Evolutionary conservation across 1,140 invertebrate species (phyloP).

Genomic region (Tetraneura akinire): DNA sequence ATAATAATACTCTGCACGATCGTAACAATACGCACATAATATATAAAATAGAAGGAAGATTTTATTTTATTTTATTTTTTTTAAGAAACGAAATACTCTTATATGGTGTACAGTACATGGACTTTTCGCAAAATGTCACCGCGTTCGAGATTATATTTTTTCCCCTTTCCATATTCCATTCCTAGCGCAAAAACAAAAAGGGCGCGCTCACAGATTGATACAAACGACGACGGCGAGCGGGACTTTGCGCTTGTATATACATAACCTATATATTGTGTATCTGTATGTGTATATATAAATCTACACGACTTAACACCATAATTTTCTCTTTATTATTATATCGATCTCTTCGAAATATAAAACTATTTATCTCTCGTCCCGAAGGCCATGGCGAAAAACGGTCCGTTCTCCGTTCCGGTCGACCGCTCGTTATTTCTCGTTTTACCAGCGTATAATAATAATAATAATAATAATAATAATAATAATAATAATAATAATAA

Average conservation of each 20-base stretch:
- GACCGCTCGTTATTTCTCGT: conserved; percentile 28
- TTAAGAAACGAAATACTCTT: no score
- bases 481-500: no score
- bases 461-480: no score
- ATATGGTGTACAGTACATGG: no score
- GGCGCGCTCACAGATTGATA: neutral
- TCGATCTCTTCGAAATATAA: conserved; percentile 25
- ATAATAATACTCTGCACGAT: no score
- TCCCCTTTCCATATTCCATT: neutral
- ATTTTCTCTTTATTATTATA: conserved; percentile 15
- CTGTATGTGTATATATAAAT: neutral
- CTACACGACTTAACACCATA: neutral
- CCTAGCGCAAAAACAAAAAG: neutral
- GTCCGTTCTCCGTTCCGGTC: conserved; percentile 21
- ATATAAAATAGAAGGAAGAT: no score
- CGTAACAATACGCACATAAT: no score
- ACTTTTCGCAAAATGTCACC: neutral
- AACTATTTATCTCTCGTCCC: conserved; percentile 2
- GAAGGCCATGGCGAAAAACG: conserved; percentile 28
- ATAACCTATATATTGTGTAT: neutral
- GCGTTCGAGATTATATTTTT: neutral
- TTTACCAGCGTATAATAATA: conserved; percentile 19
- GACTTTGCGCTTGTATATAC: neutral
- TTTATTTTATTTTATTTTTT: no score
- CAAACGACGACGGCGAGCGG: neutral